phyloP scores from a whole-genome alignment of 2,113 vertebrate genomes.

The Proteles cristata region DNA sequence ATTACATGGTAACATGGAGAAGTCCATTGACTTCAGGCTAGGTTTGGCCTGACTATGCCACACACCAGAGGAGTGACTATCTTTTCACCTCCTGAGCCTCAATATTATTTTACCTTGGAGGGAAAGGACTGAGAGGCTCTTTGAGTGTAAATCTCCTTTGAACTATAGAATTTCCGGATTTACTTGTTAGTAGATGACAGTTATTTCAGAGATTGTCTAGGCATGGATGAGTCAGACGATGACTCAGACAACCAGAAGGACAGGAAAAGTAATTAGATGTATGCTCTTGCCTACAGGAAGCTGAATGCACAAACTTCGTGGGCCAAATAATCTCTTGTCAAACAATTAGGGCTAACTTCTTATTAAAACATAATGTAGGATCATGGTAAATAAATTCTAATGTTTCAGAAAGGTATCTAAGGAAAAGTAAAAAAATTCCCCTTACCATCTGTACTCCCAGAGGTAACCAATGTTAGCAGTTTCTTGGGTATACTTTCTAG shows the following conservation, averaged over 20 bases:
- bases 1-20: not conserved
- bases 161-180: not conserved
- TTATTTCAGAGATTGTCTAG: slow-evolving; percentile 6
- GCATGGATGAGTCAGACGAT: not conserved
- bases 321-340: not conserved
- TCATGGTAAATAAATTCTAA: not conserved
- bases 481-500: not conserved
- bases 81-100: not conserved
- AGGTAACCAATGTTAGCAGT: not conserved
- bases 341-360: not conserved
- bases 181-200: not conserved
- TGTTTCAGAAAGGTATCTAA: not conserved
- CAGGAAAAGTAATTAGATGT: not conserved
- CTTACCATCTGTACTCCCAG: not conserved
- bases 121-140: not conserved
- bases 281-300: not conserved
- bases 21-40: not conserved
- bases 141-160: not conserved
- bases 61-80: not conserved
- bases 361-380: not conserved
- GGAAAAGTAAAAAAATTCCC: not conserved
- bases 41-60: not conserved
- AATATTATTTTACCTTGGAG: not conserved
- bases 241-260: not conserved
- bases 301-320: not conserved